phyloP scores from a whole-genome alignment of 23 tunicate genomes.

The Styela plicata region DNA sequence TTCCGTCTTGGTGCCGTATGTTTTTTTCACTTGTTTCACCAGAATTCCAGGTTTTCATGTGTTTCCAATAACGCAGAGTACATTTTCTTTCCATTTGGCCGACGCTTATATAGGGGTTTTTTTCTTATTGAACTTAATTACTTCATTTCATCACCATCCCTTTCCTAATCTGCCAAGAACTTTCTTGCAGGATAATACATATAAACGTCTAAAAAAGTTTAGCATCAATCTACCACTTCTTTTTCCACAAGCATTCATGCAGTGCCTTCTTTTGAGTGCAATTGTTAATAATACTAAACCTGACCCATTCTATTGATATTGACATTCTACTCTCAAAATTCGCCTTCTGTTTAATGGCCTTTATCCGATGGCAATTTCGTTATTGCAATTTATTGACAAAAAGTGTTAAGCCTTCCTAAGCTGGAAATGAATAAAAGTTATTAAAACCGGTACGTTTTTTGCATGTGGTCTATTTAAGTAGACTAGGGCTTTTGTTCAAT shows the following conservation, averaged over 20 bases:
- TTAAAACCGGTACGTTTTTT: too few species aligned
- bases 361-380: too few species aligned
- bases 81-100: too few species aligned
- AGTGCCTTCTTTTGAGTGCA: not conserved
- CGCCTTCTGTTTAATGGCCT: not conserved
- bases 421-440: not conserved
- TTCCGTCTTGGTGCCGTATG: too few species aligned
- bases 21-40: too few species aligned
- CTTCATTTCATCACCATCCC: too few species aligned
- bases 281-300: not conserved
- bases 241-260: not conserved
- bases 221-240: too few species aligned
- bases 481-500: too few species aligned
- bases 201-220: too few species aligned
- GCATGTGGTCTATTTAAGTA: too few species aligned
- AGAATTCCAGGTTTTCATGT: too few species aligned
- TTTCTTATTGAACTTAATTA: not conserved
- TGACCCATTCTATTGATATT: not conserved
- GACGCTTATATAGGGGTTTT: not conserved
- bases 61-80: too few species aligned
- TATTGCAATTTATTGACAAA: not conserved
- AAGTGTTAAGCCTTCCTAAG: not conserved
- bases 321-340: not conserved
- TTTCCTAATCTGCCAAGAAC: not conserved
- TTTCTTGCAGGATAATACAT: not conserved